Percentiles rank a stretch among this genome's conserved stretches.
Evolutionary conservation across 2,113 vertebrate species (phyloP).

Genomic region (Nycticorax nycticorax): DNA sequence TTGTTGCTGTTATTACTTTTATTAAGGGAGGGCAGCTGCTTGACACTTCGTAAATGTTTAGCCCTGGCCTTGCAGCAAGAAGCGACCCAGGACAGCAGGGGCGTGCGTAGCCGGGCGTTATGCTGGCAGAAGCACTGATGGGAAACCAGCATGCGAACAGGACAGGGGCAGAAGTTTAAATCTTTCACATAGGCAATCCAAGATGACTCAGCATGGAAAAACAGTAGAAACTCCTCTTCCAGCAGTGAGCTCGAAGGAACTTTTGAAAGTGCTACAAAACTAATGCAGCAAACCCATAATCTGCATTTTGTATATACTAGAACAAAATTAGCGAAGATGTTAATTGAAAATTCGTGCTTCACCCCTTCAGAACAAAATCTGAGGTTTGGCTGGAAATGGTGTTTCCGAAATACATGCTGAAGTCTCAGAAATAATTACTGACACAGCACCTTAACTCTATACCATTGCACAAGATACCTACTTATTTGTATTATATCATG

Average conservation of each 20-base stretch:
- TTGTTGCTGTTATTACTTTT: too few relatives aligned
- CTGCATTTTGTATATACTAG: neutral
- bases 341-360: neutral
- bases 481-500: neutral
- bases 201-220: neutral
- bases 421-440: neutral
- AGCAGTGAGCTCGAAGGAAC: neutral
- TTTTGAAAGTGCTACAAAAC: neutral
- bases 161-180: neutral
- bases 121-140: neutral
- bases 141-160: neutral
- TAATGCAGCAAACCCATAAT: neutral
- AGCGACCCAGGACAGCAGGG: neutral
- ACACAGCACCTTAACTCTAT: neutral
- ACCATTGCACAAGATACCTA: neutral
- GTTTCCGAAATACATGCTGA: neutral
- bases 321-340: neutral
- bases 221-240: neutral
- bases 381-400: neutral
- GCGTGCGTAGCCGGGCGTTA: fast-evolving
- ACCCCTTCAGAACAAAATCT: neutral
- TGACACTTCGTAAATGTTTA: neutral
- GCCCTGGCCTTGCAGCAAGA: neutral
- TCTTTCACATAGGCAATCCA: neutral
- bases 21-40: neutral